Evolutionary conservation across 2,888 invertebrate genomes (phyloP).

Genomic region (Noctua comes): DNA sequence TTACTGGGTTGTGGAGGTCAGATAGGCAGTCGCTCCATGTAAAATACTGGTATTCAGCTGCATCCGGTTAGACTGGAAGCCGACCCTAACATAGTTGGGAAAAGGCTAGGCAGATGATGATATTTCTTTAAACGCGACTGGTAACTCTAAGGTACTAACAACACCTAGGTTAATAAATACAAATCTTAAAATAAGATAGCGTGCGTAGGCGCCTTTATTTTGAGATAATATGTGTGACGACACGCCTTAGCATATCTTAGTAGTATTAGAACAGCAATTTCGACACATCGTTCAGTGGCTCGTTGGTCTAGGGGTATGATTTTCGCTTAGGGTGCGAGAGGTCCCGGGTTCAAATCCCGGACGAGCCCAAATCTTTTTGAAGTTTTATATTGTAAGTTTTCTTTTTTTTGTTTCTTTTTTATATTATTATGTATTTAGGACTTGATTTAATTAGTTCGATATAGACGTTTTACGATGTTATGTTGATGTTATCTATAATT

Average conservation of each 20-base stretch:
- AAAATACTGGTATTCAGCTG: too few relatives aligned
- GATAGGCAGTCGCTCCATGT: too few relatives aligned
- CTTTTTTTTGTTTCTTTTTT: not conserved
- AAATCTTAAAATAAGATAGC: not conserved
- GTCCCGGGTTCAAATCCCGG: conserved; percentile 91
- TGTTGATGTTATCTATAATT: not conserved
- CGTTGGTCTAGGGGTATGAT: conserved; percentile 91
- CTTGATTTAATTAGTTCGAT: not conserved
- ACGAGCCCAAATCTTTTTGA: conserved; percentile 83
- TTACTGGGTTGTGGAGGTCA: too few relatives aligned
- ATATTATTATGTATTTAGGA: not conserved
- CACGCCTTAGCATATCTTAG: rapidly evolving
- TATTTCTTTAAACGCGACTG: too few relatives aligned
- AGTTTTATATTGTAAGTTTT: not conserved
- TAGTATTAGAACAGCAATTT: conserved; percentile 64
- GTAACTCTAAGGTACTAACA: too few relatives aligned
- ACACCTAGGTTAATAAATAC: not conserved
- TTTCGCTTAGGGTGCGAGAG: conserved; percentile 91
- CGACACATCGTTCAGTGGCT: conserved; percentile 70
- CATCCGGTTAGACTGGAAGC: too few relatives aligned
- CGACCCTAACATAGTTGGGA: too few relatives aligned
- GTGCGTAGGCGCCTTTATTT: not conserved
- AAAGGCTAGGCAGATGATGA: too few relatives aligned
- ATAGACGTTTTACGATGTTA: not conserved
- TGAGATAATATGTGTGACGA: not conserved